phyloP scores from a whole-genome alignment of 2,888 invertebrate genomes.

The Eremobia ochroleuca region DNA sequence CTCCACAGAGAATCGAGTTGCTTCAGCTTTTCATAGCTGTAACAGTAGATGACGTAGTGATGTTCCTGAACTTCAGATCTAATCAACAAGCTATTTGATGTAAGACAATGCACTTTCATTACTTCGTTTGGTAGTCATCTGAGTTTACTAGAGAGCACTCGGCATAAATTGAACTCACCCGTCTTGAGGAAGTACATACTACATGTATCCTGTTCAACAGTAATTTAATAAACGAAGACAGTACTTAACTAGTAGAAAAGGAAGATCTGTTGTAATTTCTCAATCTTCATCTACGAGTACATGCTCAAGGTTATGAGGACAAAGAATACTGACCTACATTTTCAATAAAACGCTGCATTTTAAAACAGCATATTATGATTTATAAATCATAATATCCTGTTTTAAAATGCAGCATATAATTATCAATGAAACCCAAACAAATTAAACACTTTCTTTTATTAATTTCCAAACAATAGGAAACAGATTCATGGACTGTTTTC shows the following conservation, averaged over 20 bases:
- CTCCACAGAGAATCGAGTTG: background rate
- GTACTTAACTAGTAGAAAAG: background rate
- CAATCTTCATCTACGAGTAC: background rate
- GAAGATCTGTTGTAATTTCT: background rate
- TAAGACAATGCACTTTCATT: slow-evolving; percentile 7
- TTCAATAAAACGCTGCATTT: slow-evolving; percentile 3
- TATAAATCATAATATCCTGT: too few relatives aligned
- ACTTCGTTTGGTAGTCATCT: slow-evolving; percentile 6
- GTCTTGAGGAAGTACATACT: slow-evolving; percentile 26
- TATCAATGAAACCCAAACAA: slow-evolving; percentile 9
- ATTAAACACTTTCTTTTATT: slow-evolving; percentile 29
- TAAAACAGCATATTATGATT: slow-evolving; percentile 4
- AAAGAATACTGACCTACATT: slow-evolving; percentile 11
- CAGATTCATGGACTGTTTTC: slow-evolving; percentile 35
- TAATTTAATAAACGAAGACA: slow-evolving; percentile 37
- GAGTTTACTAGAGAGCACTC: slow-evolving; percentile 13
- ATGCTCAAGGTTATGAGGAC: background rate
- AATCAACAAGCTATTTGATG: background rate
- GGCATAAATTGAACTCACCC: slow-evolving; percentile 23
- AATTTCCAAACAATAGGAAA: slow-evolving; percentile 27
- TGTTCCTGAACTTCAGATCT: background rate
- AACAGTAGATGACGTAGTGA: background rate
- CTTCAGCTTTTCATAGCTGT: background rate
- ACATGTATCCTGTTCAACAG: slow-evolving; percentile 24
- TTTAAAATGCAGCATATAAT: slow-evolving; percentile 2